Evolutionary conservation across 2,113 vertebrate species (phyloP).

Genomic region (Hippocampus guttulatus): DNA sequence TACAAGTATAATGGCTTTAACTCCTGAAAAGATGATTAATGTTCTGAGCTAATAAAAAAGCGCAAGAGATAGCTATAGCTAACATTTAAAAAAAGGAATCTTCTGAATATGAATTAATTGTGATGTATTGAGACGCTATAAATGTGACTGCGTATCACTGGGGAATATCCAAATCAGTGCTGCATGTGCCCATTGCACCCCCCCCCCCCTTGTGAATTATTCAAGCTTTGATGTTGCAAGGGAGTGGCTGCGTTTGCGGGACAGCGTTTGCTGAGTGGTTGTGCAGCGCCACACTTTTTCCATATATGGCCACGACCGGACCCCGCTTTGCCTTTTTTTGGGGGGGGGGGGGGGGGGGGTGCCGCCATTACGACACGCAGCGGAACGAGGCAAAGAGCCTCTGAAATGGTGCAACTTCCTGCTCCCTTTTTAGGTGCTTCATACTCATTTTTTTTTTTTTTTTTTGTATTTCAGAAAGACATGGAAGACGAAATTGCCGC

Average conservation of each 20-base stretch:
- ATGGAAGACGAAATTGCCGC: constrained; percentile 13
- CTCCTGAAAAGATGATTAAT: no score
- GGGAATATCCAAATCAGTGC: background rate
- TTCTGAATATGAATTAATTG: no score
- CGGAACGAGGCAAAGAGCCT: background rate
- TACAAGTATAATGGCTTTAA: no score
- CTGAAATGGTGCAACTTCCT: background rate
- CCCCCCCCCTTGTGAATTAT: background rate
- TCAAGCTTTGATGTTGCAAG: background rate
- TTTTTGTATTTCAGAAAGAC: background rate
- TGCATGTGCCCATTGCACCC: background rate
- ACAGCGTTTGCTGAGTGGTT: background rate
- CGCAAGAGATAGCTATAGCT: no score
- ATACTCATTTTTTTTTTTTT: background rate
- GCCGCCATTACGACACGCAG: background rate
- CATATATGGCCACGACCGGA: background rate
- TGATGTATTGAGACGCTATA: no score
- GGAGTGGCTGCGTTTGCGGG: background rate
- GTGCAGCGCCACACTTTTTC: background rate
- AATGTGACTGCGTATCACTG: no score
- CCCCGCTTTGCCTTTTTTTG: background rate
- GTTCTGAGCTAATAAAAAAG: no score
- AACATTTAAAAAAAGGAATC: no score
- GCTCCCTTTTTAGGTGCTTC: no score
- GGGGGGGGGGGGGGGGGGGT: background rate